A percentile compares a stretch with the other conserved stretches of the same genome.
phyloP scores from a whole-genome alignment of 2,113 vertebrate genomes.

The Aplodontia rufa region DNA sequence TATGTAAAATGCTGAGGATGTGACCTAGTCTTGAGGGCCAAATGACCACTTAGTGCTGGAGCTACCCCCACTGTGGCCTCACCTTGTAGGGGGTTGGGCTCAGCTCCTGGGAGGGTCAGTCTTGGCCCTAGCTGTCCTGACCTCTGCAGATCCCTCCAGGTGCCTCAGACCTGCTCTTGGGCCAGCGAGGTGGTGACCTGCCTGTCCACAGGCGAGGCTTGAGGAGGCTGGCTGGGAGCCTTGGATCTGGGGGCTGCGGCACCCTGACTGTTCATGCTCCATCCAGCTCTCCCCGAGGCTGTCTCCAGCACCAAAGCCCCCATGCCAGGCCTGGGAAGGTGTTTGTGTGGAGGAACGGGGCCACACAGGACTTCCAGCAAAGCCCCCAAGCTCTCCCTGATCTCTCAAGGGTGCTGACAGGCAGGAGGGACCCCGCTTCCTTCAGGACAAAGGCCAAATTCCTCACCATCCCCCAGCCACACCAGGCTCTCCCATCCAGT shows the following conservation, averaged over 20 bases:
- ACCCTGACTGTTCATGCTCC: too few relatives aligned
- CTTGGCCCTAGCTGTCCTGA: background rate
- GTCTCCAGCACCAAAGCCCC: background rate
- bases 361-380: background rate
- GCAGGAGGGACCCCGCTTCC: background rate
- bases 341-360: too few relatives aligned
- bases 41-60: too few relatives aligned
- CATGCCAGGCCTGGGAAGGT: background rate
- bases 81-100: too few relatives aligned
- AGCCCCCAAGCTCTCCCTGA: background rate
- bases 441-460: background rate
- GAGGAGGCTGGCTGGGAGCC: too few relatives aligned
- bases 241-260: too few relatives aligned
- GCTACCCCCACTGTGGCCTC: too few relatives aligned
- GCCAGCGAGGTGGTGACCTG: background rate
- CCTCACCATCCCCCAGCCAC: background rate
- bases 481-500: background rate
- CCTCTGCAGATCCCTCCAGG: background rate
- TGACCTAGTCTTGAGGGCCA: background rate
- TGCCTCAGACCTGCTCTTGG: background rate
- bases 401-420: too few relatives aligned
- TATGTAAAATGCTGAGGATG: too few relatives aligned
- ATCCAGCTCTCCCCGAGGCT: accelerated
- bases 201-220: background rate
- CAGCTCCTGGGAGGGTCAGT: too few relatives aligned